These are phyloP conservation scores for Pseudachorutes palmiensis DNA, from an alignment of 1,140 invertebrate species.

Conservation along the genomic window DNA sequence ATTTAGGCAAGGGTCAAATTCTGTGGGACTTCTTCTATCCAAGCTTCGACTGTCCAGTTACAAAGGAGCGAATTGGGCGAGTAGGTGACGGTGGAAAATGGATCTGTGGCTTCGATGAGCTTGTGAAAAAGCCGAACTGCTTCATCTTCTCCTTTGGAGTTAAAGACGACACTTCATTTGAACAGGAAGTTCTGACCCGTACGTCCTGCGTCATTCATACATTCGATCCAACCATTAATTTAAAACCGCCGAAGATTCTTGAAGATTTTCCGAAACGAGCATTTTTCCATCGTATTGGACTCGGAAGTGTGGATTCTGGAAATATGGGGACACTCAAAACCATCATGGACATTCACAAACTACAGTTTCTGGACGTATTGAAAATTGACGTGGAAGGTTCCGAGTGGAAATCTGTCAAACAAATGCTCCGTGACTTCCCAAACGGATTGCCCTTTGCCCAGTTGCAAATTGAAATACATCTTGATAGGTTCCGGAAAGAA, in stretches of 20 bases:
- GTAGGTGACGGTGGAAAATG: slow-evolving; percentile 13
- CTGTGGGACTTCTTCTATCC: slow-evolving; percentile 5
- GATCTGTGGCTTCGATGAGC: slow-evolving; percentile 8
- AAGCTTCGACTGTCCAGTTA: background rate
- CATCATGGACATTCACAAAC: background rate
- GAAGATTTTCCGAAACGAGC: background rate
- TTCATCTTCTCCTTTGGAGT: slow-evolving; percentile 26
- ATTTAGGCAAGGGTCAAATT: background rate
- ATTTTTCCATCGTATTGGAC: slow-evolving; percentile 10
- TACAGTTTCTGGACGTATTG: slow-evolving; percentile 21
- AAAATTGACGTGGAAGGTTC: slow-evolving; percentile 27
- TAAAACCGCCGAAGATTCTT: background rate
- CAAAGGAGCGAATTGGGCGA: slow-evolving; percentile 1
- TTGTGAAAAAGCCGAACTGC: slow-evolving; percentile 14
- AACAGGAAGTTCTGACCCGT: slow-evolving; percentile 7
- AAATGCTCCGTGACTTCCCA: slow-evolving; percentile 6
- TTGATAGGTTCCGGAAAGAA: background rate
- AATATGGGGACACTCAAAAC: background rate
- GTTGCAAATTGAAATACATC: slow-evolving; percentile 22
- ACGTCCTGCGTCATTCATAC: slow-evolving; percentile 14
- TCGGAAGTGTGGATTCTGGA: background rate
- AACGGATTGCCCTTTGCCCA: slow-evolving; percentile 20
- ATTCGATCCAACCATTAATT: slow-evolving; percentile 16
- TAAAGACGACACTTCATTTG: slow-evolving; percentile 11
- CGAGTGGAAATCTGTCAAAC: slow-evolving; percentile 11